Evolutionary conservation across 2,888 invertebrate genomes (phyloP).

Genomic region (Habrosyne pyritoides): DNA sequence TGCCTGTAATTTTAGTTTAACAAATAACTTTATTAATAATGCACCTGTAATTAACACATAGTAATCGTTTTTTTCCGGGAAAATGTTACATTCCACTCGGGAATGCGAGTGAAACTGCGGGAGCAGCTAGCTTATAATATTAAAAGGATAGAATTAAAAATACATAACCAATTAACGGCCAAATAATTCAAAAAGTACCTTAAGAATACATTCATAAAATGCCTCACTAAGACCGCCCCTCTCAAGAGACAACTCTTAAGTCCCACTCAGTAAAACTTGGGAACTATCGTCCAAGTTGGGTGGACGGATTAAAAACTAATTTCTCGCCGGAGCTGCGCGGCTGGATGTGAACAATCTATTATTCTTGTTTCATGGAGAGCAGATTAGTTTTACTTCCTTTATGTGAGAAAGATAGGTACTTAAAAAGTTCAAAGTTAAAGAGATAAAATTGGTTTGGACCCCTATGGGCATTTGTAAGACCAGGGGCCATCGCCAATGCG

Average conservation of each 20-base stretch:
- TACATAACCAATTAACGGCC: no score
- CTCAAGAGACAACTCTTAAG: background rate
- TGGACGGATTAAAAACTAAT: conserved; percentile 9
- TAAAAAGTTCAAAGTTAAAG: conserved; percentile 8
- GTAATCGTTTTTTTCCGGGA: no score
- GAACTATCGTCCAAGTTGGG: background rate
- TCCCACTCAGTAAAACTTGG: background rate
- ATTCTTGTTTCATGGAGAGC: background rate
- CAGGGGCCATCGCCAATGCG: no score
- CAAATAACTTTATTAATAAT: no score
- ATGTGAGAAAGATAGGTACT: background rate
- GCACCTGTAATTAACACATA: no score
- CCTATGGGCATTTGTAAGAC: no score
- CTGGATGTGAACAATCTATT: background rate
- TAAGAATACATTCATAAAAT: background rate
- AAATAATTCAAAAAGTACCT: background rate
- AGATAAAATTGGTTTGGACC: no score
- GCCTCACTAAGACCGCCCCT: background rate
- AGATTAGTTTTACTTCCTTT: background rate
- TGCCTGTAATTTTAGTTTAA: no score
- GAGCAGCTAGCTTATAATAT: no score
- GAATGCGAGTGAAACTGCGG: no score
- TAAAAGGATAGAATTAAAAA: no score
- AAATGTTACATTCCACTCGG: no score
- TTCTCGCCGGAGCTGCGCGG: background rate